Conservation (phyloP, 1,140 invertebrate species). For the Euschistus heros region DNA sequence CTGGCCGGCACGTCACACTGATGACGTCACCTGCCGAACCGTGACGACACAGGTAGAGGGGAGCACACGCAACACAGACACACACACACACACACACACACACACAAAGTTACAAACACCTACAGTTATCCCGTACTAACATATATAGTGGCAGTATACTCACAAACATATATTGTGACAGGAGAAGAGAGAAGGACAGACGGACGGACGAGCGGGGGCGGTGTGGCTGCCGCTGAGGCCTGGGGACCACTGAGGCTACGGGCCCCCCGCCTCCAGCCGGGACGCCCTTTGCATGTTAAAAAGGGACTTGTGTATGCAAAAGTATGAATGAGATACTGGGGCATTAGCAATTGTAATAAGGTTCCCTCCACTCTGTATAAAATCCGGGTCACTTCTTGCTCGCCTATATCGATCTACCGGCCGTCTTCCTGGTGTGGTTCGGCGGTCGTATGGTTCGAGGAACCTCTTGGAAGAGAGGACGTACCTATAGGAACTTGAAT, state of each 20-base stretch:
- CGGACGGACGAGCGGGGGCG: slow-evolving; percentile 3
- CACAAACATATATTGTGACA: neutral
- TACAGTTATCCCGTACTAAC: too few relatives aligned
- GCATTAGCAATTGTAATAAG: slow-evolving; percentile 33
- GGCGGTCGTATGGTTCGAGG: too few relatives aligned
- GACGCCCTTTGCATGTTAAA: slow-evolving; percentile 33
- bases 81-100: too few relatives aligned
- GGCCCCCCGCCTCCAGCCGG: slow-evolving; percentile 18
- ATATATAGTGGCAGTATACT: too few relatives aligned
- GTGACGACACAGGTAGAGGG: too few relatives aligned
- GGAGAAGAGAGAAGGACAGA: neutral
- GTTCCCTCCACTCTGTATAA: slow-evolving; percentile 26
- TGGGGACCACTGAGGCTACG: slow-evolving; percentile 6
- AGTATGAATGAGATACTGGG: slow-evolving; percentile 32
- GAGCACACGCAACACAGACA: too few relatives aligned
- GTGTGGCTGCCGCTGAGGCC: neutral
- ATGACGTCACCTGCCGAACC: too few relatives aligned
- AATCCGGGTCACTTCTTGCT: slow-evolving; percentile 27
- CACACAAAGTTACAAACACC: too few relatives aligned
- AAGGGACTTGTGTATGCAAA: slow-evolving; percentile 33
- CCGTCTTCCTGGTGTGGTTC: too few relatives aligned
- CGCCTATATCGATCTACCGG: slow-evolving; percentile 19
- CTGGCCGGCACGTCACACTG: too few relatives aligned
- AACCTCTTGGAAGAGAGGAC: too few relatives aligned
- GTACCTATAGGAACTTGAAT: too few relatives aligned